Conservation (phyloP, 2,888 invertebrate species). For the Sylvicola cinctus region DNA sequence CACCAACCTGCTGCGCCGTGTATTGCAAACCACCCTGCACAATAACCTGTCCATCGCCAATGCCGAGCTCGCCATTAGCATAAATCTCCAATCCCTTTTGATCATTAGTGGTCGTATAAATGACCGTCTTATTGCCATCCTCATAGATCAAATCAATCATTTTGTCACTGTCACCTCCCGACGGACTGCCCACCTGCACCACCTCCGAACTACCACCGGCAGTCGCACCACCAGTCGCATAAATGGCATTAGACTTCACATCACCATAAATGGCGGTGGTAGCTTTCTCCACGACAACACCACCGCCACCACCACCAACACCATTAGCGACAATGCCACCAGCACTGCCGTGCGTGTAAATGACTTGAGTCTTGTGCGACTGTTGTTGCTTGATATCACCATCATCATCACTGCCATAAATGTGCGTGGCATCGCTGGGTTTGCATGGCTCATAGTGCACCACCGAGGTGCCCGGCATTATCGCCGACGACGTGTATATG, state of each 20-base stretch:
- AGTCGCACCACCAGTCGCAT: background rate
- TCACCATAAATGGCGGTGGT: constrained; percentile 16
- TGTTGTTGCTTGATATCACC: background rate
- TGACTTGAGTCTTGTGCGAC: constrained; percentile 17
- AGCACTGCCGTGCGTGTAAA: constrained; percentile 22
- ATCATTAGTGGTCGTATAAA: constrained; percentile 56
- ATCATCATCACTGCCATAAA: background rate
- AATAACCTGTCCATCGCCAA: constrained; percentile 23
- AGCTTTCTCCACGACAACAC: constrained; percentile 16
- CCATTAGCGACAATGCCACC: too few species aligned
- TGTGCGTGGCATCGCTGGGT: background rate
- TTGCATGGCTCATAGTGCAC: background rate
- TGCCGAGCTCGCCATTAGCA: constrained; percentile 22
- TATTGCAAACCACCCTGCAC: constrained; percentile 23
- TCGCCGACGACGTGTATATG: too few species aligned
- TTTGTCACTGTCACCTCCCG: constrained; percentile 1
- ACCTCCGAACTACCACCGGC: background rate
- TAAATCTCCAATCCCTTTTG: constrained; percentile 59
- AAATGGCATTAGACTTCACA: constrained; percentile 7
- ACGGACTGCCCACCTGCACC: constrained; percentile 15
- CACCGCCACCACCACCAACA: constrained; percentile 11
- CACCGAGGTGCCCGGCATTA: too few species aligned
- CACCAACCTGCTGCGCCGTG: constrained; percentile 15
- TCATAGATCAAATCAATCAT: constrained; percentile 56
- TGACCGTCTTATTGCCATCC: constrained; percentile 66